Evolutionary conservation across 92 coral and sea anemone species (phyloP).

Genomic region (Desmophyllum pertusum): DNA sequence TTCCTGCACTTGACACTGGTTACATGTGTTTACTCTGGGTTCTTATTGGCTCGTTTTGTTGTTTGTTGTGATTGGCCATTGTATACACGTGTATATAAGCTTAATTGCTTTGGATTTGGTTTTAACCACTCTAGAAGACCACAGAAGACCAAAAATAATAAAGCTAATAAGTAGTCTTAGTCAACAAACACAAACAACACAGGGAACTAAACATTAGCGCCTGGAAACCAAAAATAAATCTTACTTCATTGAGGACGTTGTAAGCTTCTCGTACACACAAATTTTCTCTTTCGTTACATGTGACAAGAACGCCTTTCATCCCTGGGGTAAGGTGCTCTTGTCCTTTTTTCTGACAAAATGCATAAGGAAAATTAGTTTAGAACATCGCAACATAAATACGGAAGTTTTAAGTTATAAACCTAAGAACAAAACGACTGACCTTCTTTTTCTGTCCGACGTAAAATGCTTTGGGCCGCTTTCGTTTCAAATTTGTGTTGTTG

Average conservation of each 20-base stretch:
- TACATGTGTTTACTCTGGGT: no score
- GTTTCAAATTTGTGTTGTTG: constrained; percentile 35
- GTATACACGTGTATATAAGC: no score
- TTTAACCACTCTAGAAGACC: no score
- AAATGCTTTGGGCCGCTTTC: constrained; percentile 67
- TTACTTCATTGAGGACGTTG: constrained; percentile 88
- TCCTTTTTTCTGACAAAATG: constrained; percentile 56
- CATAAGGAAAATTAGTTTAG: background rate
- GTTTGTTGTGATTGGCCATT: no score
- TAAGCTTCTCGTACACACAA: constrained; percentile 80
- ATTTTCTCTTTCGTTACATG: constrained; percentile 83
- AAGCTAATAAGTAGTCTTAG: no score
- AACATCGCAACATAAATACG: background rate
- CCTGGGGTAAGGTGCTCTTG: constrained; percentile 68
- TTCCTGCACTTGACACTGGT: no score
- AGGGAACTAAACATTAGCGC: background rate
- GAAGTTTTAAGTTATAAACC: background rate
- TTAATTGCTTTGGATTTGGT: no score
- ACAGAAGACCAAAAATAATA: no score
- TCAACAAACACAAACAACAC: background rate
- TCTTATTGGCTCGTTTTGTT: no score
- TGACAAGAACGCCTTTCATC: constrained; percentile 86
- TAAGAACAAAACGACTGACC: constrained; percentile 40
- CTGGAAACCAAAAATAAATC: background rate
- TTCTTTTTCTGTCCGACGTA: constrained; percentile 69